Percentiles rank a stretch among this genome's conserved stretches.
Conservation (phyloP, 1,140 invertebrate genomes). For the Psix sp. region DNA sequence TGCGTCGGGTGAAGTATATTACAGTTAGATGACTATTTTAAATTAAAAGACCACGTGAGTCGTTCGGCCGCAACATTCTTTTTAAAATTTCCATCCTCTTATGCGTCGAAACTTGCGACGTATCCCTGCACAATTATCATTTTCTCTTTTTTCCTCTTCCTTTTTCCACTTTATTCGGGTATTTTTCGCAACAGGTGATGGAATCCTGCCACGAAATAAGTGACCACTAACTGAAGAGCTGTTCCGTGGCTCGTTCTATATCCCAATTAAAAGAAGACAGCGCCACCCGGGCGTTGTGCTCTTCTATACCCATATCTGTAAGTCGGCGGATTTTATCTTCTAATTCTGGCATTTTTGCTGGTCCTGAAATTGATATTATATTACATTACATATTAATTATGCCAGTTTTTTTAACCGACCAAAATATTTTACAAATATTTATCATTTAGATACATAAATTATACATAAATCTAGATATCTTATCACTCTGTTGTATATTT, state of each 20-base stretch:
- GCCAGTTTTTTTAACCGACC: too few relatives aligned
- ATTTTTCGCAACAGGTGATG: too few relatives aligned
- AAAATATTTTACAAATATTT: too few relatives aligned
- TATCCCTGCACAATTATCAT: conserved; percentile 6
- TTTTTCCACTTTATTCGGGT: conserved; percentile 1
- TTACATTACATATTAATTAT: too few relatives aligned
- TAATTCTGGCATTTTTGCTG: conserved; percentile 84
- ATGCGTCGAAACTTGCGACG: conserved; percentile 3
- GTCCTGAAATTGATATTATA: conserved; percentile 76
- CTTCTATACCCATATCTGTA: conserved; percentile 92
- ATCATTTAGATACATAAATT: not conserved
- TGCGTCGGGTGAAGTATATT: too few relatives aligned
- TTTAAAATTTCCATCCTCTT: not conserved
- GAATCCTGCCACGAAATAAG: conserved; percentile 20
- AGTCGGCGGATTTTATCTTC: conserved; percentile 89
- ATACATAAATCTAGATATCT: not conserved
- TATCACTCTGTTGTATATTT: not conserved
- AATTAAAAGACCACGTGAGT: too few relatives aligned
- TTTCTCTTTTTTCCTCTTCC: conserved; percentile 7
- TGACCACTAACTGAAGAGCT: conserved; percentile 89
- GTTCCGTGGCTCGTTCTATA: conserved; percentile 90
- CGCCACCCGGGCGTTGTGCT: conserved; percentile 87
- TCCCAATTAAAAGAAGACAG: conserved; percentile 94
- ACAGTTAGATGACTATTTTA: too few relatives aligned
- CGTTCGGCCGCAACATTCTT: too few relatives aligned